These are phyloP conservation scores for Cyphotilapia sp. DNA, from an alignment of 2,113 vertebrate genomes.

Conservation along the genomic window DNA sequence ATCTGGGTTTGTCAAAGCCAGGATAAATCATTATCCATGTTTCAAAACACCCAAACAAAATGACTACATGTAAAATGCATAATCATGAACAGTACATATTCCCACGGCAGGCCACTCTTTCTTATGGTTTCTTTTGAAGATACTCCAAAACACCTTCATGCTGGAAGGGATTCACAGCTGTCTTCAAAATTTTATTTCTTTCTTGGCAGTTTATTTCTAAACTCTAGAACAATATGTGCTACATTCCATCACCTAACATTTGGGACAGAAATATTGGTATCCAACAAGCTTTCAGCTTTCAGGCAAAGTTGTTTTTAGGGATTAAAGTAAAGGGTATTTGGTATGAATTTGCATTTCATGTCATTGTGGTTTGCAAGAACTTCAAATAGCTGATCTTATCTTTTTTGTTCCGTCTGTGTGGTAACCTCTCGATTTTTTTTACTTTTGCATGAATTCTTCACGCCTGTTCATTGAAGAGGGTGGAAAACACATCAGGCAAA, in stretches of 20 bases:
- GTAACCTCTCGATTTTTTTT: neutral
- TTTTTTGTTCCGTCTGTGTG: neutral
- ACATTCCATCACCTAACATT: neutral
- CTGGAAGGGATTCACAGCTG: constrained; percentile 27
- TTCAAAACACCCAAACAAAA: neutral
- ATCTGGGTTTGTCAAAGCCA: neutral
- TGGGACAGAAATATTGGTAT: neutral
- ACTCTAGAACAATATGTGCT: constrained; percentile 11
- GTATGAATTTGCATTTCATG: neutral
- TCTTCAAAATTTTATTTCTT: neutral
- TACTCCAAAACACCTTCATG: constrained; percentile 40
- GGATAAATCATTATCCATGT: neutral
- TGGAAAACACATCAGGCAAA: neutral
- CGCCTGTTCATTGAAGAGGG: neutral
- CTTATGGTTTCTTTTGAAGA: constrained; percentile 33
- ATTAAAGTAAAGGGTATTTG: neutral
- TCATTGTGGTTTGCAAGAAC: neutral
- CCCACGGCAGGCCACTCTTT: neutral
- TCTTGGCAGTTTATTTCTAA: constrained; percentile 32
- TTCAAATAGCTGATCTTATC: neutral
- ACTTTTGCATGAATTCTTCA: neutral
- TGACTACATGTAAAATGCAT: neutral
- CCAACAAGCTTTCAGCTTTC: neutral
- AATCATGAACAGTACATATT: neutral
- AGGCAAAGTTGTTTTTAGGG: neutral